Percentiles rank a stretch among this genome's conserved stretches.
phyloP scores from a whole-genome alignment of 2,797 vertebrate species.

The Eleutherodactylus coqui region DNA sequence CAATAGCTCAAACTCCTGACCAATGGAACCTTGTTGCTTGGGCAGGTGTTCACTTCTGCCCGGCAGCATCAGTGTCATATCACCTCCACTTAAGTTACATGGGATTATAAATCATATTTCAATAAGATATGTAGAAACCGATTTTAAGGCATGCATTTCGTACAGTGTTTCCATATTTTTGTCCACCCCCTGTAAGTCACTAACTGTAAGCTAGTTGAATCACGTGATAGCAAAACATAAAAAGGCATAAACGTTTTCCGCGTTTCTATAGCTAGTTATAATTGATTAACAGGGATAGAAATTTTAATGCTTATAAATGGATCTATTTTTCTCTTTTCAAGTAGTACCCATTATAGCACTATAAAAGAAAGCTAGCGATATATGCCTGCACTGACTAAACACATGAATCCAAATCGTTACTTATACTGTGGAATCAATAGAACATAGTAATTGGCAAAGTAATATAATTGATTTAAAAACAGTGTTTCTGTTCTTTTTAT shows the following conservation, averaged over 20 bases:
- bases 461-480: slow-evolving; percentile 53
- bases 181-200: too few species aligned
- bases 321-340: neutral
- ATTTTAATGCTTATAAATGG: neutral
- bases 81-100: too few species aligned
- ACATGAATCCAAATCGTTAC: slow-evolving; percentile 33
- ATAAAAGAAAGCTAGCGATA: neutral
- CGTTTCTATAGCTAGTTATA: neutral
- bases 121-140: too few species aligned
- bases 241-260: neutral
- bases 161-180: too few species aligned
- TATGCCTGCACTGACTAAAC: slow-evolving; percentile 2
- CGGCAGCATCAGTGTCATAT: too few species aligned
- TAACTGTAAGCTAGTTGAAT: neutral
- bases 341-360: neutral
- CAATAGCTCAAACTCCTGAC: too few species aligned
- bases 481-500: slow-evolving; percentile 33
- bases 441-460: slow-evolving; percentile 49
- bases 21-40: too few species aligned
- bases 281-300: neutral
- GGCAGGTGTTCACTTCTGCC: too few species aligned
- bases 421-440: slow-evolving; percentile 46
- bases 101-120: too few species aligned
- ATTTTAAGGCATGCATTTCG: too few species aligned
- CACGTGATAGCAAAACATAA: neutral